Evolutionary conservation across 2,113 vertebrate genomes (phyloP), one percentile per base, ranked within the genome.

Genomic region (Crotalus helleri): DNA sequence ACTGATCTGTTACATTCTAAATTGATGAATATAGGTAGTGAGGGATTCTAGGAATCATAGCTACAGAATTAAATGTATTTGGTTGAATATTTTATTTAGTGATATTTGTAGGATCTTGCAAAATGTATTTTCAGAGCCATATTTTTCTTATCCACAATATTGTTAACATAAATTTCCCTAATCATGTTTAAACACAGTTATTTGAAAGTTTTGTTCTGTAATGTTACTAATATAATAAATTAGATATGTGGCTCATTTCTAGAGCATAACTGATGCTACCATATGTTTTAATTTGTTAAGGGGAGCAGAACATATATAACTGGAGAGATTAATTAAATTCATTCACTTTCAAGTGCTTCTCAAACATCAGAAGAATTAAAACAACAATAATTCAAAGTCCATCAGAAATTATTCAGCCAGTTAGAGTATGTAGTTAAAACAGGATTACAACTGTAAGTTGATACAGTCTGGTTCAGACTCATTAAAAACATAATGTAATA

Each of bases 141-240:
- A 53, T 69, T 69, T 88, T 88, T 69, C 49, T 88, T 54, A 39
- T 88, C 29, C 58, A 39, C 4, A 54, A 46, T 64, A 5, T 44
- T 69, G 46, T 53, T 88, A 58, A 44, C 64, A 74, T 88, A 92
- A 91, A 69, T 88, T 55, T 88, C n/a, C n/a, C 91, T 92, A 92
- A 69, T 88, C 86, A 44, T 88, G 51, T 88, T 88, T 89, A 74
- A 61, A 64, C 58, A 88, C 87, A 88, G n/a, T 74, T 39, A 74
- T 54, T 85, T 92, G 49, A 92, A 69, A 88, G 59, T 88, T 29
- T 51, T n/a, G 11, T 92, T 88, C 88, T 88, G 49, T 69, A 33
- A 88, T 88, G 46, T 33, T 74, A 33, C 51, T 46, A 44, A 74
- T 39, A 88, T 6, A 44, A 15, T 88, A 74, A 74, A 44, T 88